Percentiles rank a stretch among this genome's conserved stretches.
phyloP scores from a whole-genome alignment of 2,113 vertebrate genomes.

The Lophius piscatorius region DNA sequence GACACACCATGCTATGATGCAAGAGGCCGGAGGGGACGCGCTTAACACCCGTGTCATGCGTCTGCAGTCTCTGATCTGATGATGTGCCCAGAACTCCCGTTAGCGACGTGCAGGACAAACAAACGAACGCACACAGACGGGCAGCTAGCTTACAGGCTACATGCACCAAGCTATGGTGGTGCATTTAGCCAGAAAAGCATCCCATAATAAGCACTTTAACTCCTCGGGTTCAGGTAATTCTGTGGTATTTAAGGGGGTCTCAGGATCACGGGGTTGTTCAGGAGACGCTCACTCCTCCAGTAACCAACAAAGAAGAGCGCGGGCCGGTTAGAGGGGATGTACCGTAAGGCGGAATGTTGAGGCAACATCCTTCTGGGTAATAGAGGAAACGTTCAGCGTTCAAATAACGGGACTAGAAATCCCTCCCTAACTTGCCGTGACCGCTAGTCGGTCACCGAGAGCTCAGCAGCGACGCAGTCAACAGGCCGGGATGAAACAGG shows the following conservation, averaged over 20 bases:
- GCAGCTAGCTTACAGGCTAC: constrained; percentile 61
- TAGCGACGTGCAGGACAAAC: not conserved
- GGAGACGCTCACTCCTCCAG: no score
- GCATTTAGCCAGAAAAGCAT: no score
- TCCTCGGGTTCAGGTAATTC: no score
- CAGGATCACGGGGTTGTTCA: no score
- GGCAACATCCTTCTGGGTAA: no score
- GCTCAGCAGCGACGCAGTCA: constrained; percentile 71
- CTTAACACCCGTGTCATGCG: no score
- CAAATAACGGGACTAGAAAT: constrained; percentile 37
- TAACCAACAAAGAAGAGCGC: constrained; percentile 3
- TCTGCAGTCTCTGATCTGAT: no score
- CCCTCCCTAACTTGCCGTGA: constrained; percentile 22
- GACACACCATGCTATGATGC: constrained; percentile 6
- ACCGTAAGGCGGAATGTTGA: not conserved
- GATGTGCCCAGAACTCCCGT: no score
- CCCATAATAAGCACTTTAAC: no score
- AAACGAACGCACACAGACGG: constrained; percentile 16
- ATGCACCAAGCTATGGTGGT: constrained; percentile 26
- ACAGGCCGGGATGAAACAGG: constrained; percentile 75
- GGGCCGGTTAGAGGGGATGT: not conserved
- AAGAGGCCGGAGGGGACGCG: not conserved
- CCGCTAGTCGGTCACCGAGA: constrained; percentile 62
- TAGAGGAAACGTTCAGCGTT: not conserved
- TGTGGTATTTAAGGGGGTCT: no score